Percentiles rank a stretch among this genome's conserved stretches.
Evolutionary conservation across 2,113 vertebrate genomes (phyloP).

Genomic region (Chaetura pelagica): DNA sequence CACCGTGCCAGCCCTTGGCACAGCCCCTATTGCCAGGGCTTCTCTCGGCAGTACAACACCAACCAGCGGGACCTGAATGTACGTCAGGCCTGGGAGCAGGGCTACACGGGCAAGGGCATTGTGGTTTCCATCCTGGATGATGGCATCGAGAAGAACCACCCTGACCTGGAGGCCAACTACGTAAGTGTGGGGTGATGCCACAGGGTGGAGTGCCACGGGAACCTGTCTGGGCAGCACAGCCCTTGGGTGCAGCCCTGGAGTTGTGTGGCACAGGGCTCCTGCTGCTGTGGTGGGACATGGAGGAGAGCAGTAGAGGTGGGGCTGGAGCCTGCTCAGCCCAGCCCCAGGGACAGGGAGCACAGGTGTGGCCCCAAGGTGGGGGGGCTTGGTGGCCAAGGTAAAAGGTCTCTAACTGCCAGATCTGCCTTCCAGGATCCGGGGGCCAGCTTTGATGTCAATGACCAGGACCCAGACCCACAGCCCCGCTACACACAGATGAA

Average conservation of each 20-base stretch:
- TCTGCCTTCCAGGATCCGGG: constrained; percentile 84
- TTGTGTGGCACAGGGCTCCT: fast-evolving
- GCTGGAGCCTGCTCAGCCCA: not conserved
- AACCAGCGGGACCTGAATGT: constrained; percentile 92
- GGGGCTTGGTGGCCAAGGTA: fast-evolving
- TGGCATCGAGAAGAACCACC: constrained; percentile 97
- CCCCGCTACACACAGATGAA: constrained; percentile 97
- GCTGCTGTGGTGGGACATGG: fast-evolving
- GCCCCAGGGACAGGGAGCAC: not conserved
- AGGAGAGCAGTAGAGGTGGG: not conserved
- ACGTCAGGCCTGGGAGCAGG: constrained; percentile 91
- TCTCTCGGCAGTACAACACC: constrained; percentile 81
- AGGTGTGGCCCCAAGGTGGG: too few species aligned
- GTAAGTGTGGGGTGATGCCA: constrained; percentile 76
- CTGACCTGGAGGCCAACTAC: constrained; percentile 92
- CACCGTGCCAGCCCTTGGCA: fast-evolving
- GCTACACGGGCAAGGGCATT: constrained; percentile 91
- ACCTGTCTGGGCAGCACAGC: fast-evolving
- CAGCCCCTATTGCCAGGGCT: not conserved
- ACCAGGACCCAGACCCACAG: constrained; percentile 94
- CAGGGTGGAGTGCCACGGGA: fast-evolving
- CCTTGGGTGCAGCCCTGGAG: fast-evolving
- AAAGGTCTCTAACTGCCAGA: not conserved
- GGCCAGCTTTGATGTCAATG: constrained; percentile 97
- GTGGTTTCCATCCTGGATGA: constrained; percentile 98